Conservation (phyloP, 2,888 invertebrate species). For the Petrolisthes cinctipes region DNA sequence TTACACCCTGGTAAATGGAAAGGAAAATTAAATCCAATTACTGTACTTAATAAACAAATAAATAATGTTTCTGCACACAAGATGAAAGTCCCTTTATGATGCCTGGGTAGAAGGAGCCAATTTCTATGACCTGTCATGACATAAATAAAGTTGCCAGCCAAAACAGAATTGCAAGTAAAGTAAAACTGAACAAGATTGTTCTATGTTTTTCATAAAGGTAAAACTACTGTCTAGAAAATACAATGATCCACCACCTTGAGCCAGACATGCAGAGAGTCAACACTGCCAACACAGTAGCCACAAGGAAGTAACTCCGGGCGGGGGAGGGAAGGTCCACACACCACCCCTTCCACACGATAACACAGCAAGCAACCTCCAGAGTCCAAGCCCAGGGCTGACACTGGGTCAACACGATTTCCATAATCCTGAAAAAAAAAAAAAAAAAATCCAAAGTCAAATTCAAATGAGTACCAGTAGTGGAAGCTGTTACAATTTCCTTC, state of each 20-base stretch:
- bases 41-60: too few species aligned
- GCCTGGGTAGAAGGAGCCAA: too few species aligned
- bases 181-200: too few species aligned
- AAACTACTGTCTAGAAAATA: too few species aligned
- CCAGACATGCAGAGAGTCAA: conserved; percentile 57
- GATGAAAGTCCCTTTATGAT: too few species aligned
- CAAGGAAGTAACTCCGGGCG: conserved; percentile 58
- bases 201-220: too few species aligned
- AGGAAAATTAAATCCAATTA: too few species aligned
- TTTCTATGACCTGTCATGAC: not conserved
- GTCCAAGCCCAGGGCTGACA: conserved; percentile 50
- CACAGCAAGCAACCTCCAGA: conserved; percentile 30
- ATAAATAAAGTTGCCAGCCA: not conserved
- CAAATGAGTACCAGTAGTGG: too few species aligned
- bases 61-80: too few species aligned
- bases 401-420: conserved; percentile 52
- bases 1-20: conserved; percentile 22
- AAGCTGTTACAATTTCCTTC: too few species aligned
- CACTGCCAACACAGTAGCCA: conserved; percentile 61
- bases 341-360: conserved; percentile 55
- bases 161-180: not conserved
- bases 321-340: conserved; percentile 30
- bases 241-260: conserved; percentile 30
- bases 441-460: not conserved
- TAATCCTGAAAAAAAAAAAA: conserved; percentile 26